Conservation (phyloP, 2,113 vertebrate species). For the Pontoporia blainvillei region DNA sequence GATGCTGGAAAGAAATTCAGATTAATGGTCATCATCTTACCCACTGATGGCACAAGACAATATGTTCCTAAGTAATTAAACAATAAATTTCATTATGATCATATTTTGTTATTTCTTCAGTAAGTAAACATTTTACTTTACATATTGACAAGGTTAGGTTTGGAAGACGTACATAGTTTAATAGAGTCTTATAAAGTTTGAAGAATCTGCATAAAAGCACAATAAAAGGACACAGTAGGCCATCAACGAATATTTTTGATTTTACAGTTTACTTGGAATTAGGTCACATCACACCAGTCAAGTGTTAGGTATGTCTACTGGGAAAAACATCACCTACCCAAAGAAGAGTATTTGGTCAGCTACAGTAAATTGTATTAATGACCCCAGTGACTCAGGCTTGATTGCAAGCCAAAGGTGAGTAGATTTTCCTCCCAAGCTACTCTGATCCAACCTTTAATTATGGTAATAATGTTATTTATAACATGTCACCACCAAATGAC, state of each 20-base stretch:
- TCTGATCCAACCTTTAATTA: conserved; percentile 49
- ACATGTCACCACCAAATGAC: conserved; percentile 35
- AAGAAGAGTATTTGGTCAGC: neutral
- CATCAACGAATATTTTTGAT: neutral
- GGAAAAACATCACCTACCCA: neutral
- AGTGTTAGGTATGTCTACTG: neutral
- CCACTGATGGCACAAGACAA: neutral
- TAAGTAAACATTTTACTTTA: neutral
- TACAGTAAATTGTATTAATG: neutral
- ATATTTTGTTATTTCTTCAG: neutral
- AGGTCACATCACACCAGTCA: neutral
- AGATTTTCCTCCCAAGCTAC: neutral
- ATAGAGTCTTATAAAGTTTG: neutral
- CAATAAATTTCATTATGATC: neutral
- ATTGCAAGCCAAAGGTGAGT: conserved; percentile 7
- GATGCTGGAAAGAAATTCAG: neutral
- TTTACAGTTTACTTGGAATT: neutral
- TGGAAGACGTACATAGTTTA: neutral
- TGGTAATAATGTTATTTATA: conserved; percentile 42
- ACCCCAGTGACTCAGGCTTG: neutral
- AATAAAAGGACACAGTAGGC: neutral
- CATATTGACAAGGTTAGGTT: neutral
- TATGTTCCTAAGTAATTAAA: neutral
- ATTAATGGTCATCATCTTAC: neutral
- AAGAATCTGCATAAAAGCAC: neutral